These are phyloP conservation scores for Odontophorus gujanensis DNA, from an alignment of 2,113 vertebrate genomes.

Conservation along the genomic window DNA sequence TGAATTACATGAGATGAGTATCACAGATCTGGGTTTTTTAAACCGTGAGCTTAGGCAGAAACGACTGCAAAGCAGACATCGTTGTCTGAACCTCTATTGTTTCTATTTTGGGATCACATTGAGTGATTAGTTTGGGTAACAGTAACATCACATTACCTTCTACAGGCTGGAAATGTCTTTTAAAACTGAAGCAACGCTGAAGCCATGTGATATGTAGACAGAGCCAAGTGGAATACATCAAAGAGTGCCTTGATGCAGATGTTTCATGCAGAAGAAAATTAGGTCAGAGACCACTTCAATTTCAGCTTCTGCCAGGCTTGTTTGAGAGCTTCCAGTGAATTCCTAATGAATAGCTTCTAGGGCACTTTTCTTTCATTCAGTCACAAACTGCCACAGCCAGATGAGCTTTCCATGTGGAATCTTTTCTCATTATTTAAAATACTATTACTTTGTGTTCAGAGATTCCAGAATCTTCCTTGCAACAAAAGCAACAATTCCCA, in stretches of 20 bases:
- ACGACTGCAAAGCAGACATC: constrained; percentile 78
- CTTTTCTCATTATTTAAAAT: constrained; percentile 83
- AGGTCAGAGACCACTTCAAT: constrained; percentile 91
- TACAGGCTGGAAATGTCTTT: constrained; percentile 86
- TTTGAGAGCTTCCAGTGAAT: constrained; percentile 89
- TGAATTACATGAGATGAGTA: constrained; percentile 78
- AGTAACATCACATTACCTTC: constrained; percentile 86
- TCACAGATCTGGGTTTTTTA: constrained; percentile 77
- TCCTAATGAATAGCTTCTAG: constrained; percentile 91
- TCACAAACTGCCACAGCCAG: constrained; percentile 84
- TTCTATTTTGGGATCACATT: constrained; percentile 83
- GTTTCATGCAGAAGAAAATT: constrained; percentile 91
- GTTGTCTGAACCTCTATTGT: constrained; percentile 84
- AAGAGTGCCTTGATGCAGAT: constrained; percentile 89
- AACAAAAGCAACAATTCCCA: constrained; percentile 52
- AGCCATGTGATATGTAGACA: constrained; percentile 86
- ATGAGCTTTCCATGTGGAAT: constrained; percentile 85
- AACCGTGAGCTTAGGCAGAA: constrained; percentile 76
- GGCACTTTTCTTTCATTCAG: constrained; percentile 87
- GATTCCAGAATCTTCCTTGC: constrained; percentile 79
- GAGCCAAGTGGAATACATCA: constrained; percentile 90
- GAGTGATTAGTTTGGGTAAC: constrained; percentile 87
- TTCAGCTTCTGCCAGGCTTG: constrained; percentile 89
- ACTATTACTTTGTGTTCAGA: constrained; percentile 79
- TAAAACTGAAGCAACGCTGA: constrained; percentile 81